Evolutionary conservation across 2,888 invertebrate species (phyloP).

Genomic region (Napeogenes inachia): DNA sequence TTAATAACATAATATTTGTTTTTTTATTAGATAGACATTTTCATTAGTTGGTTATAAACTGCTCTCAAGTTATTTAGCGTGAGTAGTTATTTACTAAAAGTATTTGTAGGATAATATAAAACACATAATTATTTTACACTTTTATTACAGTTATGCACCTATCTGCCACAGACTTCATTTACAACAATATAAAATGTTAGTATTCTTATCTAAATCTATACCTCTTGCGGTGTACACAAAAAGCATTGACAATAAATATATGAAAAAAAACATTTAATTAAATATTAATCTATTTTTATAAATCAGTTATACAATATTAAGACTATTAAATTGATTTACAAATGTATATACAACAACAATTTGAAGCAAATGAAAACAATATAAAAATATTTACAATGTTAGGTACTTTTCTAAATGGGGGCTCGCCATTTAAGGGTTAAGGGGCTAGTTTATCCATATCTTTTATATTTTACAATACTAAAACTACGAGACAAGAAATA

Average conservation of each 20-base stretch:
- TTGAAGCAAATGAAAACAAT: constrained; percentile 14
- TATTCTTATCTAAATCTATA: constrained; percentile 15
- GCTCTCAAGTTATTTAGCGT: too few species aligned
- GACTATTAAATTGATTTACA: constrained; percentile 20
- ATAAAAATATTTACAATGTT: constrained; percentile 24
- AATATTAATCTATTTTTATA: constrained; percentile 12
- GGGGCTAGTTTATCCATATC: constrained; percentile 47
- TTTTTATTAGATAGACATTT: too few species aligned
- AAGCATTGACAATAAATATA: constrained; percentile 24
- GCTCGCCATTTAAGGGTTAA: constrained; percentile 64
- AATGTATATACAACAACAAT: constrained; percentile 31
- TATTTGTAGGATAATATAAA: constrained; percentile 10
- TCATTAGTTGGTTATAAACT: too few species aligned
- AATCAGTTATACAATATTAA: constrained; percentile 21
- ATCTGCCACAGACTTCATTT: constrained; percentile 23
- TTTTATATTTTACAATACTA: constrained; percentile 26
- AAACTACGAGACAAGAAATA: constrained; percentile 27
- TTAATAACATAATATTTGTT: too few species aligned
- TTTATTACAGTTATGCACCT: constrained; percentile 24
- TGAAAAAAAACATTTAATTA: constrained; percentile 20
- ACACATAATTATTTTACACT: constrained; percentile 14
- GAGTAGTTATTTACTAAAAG: not conserved
- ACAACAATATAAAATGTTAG: constrained; percentile 28
- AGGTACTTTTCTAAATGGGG: constrained; percentile 68
- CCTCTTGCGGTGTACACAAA: constrained; percentile 24